A percentile compares a stretch with the other conserved stretches of the same genome.
These are phyloP conservation scores for Sebastes dallii DNA, from an alignment of 2,797 vertebrate species.

Conservation along the genomic window DNA sequence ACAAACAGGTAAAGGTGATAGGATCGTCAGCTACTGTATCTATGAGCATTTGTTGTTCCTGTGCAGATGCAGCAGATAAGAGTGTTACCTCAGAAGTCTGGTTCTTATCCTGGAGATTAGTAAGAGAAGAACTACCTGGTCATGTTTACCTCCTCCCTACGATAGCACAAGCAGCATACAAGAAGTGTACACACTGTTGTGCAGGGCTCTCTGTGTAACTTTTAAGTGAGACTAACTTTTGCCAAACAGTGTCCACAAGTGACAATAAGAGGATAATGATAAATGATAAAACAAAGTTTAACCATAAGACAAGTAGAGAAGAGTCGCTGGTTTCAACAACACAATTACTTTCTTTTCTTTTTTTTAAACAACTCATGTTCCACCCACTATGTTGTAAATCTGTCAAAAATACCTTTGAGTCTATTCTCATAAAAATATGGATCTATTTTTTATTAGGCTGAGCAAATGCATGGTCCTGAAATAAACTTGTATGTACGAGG, in stretches of 20 bases:
- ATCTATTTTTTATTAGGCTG: too few species aligned
- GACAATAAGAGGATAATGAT: background rate
- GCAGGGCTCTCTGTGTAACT: background rate
- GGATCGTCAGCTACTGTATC: background rate
- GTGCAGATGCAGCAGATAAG: background rate
- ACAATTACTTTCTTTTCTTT: background rate
- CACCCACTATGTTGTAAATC: too few species aligned
- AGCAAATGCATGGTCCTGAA: too few species aligned
- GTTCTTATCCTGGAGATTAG: background rate
- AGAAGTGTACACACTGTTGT: background rate
- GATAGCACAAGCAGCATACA: background rate
- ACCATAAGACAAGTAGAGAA: background rate
- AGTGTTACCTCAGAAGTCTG: background rate
- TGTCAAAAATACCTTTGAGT: too few species aligned
- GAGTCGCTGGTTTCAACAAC: background rate
- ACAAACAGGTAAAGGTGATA: background rate
- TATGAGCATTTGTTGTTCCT: background rate
- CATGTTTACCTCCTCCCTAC: background rate
- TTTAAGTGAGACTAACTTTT: background rate
- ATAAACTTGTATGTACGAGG: too few species aligned
- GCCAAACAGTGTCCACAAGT: background rate
- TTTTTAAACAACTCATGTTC: too few species aligned
- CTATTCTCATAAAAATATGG: too few species aligned
- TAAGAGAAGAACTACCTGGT: background rate
- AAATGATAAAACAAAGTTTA: background rate